Evolutionary conservation across 2,797 vertebrate genomes (phyloP).

Genomic region (Oceanodroma leucorhoa): DNA sequence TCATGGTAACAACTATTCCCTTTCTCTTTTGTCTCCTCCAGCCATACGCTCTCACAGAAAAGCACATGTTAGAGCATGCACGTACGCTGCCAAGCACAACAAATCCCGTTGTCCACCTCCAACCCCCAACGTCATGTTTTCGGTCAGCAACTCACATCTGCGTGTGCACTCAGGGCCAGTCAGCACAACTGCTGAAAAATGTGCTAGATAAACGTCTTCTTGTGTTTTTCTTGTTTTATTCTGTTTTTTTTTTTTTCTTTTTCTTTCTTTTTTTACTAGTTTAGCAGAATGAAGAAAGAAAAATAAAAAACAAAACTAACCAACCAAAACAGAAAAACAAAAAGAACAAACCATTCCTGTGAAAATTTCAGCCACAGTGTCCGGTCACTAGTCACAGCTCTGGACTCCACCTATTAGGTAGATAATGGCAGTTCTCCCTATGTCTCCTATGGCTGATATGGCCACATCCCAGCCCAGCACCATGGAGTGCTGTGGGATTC

Average conservation of each 20-base stretch:
- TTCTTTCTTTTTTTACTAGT: background rate
- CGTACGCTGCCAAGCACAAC: accelerated
- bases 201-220: background rate
- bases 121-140: background rate
- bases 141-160: background rate
- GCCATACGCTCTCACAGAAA: background rate
- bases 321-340: background rate
- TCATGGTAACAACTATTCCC: background rate
- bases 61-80: accelerated
- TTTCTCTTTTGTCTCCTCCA: background rate
- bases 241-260: background rate
- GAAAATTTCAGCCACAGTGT: background rate
- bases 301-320: background rate
- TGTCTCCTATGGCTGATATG: background rate
- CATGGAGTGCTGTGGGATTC: background rate
- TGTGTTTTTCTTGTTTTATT: background rate
- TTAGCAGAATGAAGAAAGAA: background rate
- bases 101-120: background rate
- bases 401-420: background rate
- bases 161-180: too few species aligned
- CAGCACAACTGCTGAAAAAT: background rate
- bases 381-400: background rate
- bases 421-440: accelerated
- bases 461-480: background rate
- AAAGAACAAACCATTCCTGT: background rate